Percentiles rank a stretch among this genome's conserved stretches.
phyloP scores from a whole-genome alignment of 2,113 vertebrate species.

The Lanius ludovicianus region DNA sequence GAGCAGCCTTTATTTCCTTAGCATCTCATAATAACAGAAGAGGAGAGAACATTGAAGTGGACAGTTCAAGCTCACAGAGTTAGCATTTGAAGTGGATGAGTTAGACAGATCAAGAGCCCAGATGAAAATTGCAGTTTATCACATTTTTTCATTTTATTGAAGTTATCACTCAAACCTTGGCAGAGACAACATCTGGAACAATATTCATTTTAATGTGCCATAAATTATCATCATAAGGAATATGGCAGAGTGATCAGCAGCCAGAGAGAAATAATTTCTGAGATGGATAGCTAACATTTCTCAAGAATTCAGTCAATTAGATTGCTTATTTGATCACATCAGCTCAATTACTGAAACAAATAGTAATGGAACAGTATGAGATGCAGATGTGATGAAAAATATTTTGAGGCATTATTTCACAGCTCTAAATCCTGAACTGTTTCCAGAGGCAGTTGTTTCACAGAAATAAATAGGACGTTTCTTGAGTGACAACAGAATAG shows the following conservation, averaged over 20 bases:
- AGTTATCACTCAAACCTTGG: constrained; percentile 13
- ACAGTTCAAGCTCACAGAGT: background rate
- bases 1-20: background rate
- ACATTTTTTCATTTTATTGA: background rate
- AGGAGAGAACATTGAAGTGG: background rate
- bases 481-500: background rate
- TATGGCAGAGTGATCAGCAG: background rate
- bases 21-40: background rate
- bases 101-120: background rate
- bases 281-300: background rate
- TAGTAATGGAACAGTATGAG: background rate
- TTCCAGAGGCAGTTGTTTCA: background rate
- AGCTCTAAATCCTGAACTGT: background rate
- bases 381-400: constrained; percentile 6
- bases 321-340: constrained; percentile 18
- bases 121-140: background rate
- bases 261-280: background rate
- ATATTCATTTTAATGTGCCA: constrained; percentile 20
- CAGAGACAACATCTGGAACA: constrained; percentile 21
- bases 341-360: constrained; percentile 39
- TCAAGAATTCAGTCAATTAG: background rate
- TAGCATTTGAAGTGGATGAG: background rate
- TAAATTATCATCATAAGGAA: constrained; percentile 19
- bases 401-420: constrained; percentile 11
- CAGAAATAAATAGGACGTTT: background rate